A percentile compares a stretch with the other conserved stretches of the same genome.
Conservation (phyloP, 1,140 invertebrate genomes). For the Helicoverpa armigera region DNA sequence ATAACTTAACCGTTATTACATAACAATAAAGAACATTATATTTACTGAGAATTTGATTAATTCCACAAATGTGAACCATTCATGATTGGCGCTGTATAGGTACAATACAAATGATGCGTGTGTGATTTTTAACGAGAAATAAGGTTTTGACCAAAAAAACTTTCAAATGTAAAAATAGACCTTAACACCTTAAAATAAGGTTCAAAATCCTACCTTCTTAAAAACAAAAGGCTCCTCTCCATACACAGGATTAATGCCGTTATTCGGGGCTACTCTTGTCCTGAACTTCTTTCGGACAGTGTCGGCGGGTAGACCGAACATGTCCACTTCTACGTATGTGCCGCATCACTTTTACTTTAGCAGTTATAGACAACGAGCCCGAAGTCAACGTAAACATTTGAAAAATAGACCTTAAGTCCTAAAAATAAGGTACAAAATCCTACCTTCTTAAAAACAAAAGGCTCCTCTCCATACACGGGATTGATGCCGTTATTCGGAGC, state of each 20-base stretch:
- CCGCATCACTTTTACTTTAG: constrained; percentile 98
- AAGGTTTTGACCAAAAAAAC: no score
- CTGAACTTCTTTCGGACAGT: constrained; percentile 98
- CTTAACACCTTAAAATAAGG: no score
- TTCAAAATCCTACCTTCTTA: constrained; percentile 92
- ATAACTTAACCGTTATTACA: no score
- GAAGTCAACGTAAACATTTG: no score
- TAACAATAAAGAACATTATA: no score
- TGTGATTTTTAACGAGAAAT: no score
- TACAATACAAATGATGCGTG: no score
- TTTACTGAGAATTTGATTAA: no score
- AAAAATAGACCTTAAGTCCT: no score
- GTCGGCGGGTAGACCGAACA: constrained; percentile 99
- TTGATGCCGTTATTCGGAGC: constrained; percentile 98
- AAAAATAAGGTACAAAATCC: not conserved
- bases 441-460: constrained; percentile 99
- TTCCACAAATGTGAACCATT: no score
- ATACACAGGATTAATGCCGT: constrained; percentile 98
- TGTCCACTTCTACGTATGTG: constrained; percentile 99
- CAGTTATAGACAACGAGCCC: constrained; percentile 86
- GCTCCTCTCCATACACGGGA: constrained; percentile 98
- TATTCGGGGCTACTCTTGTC: constrained; percentile 97
- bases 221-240: constrained; percentile 99
- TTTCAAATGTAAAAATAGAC: no score
- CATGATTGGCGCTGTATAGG: no score